Conservation (phyloP, 2,797 vertebrate species). For the Muscicapa comitata region DNA sequence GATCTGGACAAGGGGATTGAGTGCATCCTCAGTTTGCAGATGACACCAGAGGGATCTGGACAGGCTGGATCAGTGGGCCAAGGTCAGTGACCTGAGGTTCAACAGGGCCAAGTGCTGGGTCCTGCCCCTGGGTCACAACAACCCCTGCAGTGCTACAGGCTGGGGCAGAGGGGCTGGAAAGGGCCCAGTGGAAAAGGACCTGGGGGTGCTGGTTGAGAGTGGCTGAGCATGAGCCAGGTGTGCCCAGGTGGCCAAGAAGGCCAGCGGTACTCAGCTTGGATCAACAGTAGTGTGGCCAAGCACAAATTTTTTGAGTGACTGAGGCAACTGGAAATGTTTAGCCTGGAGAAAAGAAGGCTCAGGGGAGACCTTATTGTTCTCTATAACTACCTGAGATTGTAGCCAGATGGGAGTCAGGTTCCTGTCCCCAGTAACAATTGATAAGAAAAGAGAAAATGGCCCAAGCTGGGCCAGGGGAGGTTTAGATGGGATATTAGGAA, state of each 20-base stretch:
- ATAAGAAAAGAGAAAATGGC: no score
- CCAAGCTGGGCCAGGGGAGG: neutral
- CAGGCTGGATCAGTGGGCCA: neutral
- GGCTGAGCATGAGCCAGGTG: no score
- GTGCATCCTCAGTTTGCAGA: neutral
- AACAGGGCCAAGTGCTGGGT: fast-evolving
- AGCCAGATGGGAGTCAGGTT: neutral
- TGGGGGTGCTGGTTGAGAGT: neutral
- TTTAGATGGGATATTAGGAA: neutral
- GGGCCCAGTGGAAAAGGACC: fast-evolving
- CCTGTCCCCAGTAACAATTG: neutral
- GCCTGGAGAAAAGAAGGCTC: neutral
- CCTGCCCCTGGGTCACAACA: neutral
- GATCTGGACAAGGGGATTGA: neutral
- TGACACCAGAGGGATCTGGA: neutral
- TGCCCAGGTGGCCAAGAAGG: no score
- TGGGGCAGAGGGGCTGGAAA: neutral
- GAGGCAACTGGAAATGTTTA: neutral
- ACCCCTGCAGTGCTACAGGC: neutral
- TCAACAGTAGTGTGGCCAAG: neutral
- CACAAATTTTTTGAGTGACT: neutral
- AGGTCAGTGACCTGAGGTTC: fast-evolving
- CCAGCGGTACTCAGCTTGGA: neutral
- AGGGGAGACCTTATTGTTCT: neutral
- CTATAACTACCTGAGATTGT: neutral